A percentile compares a stretch with the other conserved stretches of the same genome.
Conservation (phyloP, 2,888 invertebrate species). For the Coelopa pilipes region DNA sequence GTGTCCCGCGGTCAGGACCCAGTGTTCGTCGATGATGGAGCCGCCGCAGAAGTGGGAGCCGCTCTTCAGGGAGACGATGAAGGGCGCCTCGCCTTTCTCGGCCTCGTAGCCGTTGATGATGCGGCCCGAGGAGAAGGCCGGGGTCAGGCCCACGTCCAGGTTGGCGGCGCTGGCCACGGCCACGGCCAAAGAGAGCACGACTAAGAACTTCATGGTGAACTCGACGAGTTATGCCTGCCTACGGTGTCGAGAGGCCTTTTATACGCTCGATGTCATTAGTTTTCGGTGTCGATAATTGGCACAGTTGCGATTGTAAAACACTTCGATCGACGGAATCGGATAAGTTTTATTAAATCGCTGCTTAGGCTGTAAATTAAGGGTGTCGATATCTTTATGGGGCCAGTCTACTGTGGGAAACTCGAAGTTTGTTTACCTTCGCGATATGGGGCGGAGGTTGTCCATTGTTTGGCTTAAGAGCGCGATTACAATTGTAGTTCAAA, state of each 20-base stretch:
- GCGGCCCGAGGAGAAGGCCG: constrained; percentile 56
- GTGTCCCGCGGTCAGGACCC: constrained; percentile 66
- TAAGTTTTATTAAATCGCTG: no score
- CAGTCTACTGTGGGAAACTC: no score
- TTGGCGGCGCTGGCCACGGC: constrained; percentile 46
- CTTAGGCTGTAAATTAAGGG: no score
- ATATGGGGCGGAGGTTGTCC: no score
- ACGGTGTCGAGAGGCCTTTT: not conserved
- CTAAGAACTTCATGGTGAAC: constrained; percentile 54
- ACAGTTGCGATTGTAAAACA: no score
- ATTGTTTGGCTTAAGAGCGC: no score
- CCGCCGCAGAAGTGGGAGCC: constrained; percentile 65
- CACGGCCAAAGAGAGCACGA: constrained; percentile 51
- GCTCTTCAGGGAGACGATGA: constrained; percentile 63
- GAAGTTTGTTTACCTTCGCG: no score
- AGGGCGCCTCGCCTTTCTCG: constrained; percentile 63
- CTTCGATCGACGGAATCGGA: no score
- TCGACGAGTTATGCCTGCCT: not conserved
- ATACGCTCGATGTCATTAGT: not conserved
- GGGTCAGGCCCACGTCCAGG: constrained; percentile 45
- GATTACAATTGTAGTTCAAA: no score
- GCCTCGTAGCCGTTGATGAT: constrained; percentile 63
- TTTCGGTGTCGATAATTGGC: no score
- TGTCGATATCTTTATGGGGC: no score
- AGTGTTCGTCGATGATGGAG: constrained; percentile 55